A percentile compares a stretch with the other conserved stretches of the same genome.
Evolutionary conservation across 2,888 invertebrate genomes (phyloP).

Genomic region (Omphaloscelis lunosa): DNA sequence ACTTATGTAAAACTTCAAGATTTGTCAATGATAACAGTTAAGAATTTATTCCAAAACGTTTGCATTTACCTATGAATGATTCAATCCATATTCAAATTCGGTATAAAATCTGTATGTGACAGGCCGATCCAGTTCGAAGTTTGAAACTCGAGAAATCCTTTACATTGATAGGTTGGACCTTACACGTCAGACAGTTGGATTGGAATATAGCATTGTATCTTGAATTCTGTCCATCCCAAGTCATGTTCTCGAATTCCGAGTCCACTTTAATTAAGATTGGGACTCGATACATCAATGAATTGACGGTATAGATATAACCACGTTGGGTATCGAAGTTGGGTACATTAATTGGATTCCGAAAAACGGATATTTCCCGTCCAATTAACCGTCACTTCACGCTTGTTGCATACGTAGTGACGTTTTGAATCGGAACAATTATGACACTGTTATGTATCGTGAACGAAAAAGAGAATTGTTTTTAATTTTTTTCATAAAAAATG

Average conservation of each 20-base stretch:
- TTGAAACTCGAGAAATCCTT: conserved; percentile 25
- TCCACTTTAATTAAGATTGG: conserved; percentile 62
- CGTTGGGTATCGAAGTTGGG: conserved; percentile 63
- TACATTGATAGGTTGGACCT: conserved; percentile 26
- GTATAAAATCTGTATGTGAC: conserved; percentile 22
- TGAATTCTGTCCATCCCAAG: conserved; percentile 28
- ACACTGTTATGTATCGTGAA: conserved; percentile 1
- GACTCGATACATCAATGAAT: conserved; percentile 47
- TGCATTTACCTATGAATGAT: not conserved
- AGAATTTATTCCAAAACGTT: not conserved
- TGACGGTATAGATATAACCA: conserved; percentile 54
- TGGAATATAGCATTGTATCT: conserved; percentile 13
- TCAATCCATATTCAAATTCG: conserved; percentile 11
- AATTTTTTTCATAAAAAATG: not conserved
- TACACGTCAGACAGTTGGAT: not conserved
- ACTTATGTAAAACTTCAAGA: not conserved
- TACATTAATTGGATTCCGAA: conserved; percentile 72
- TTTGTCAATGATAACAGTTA: not conserved
- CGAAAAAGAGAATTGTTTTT: not conserved
- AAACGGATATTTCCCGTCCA: conserved; percentile 63
- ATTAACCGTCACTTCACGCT: conserved; percentile 59
- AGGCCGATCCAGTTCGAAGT: conserved; percentile 16
- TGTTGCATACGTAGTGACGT: conserved; percentile 47
- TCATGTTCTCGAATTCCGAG: conserved; percentile 27
- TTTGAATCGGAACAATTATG: conserved; percentile 38